Evolutionary conservation across 1,140 invertebrate species (phyloP).

Genomic region (Formica exsecta): DNA sequence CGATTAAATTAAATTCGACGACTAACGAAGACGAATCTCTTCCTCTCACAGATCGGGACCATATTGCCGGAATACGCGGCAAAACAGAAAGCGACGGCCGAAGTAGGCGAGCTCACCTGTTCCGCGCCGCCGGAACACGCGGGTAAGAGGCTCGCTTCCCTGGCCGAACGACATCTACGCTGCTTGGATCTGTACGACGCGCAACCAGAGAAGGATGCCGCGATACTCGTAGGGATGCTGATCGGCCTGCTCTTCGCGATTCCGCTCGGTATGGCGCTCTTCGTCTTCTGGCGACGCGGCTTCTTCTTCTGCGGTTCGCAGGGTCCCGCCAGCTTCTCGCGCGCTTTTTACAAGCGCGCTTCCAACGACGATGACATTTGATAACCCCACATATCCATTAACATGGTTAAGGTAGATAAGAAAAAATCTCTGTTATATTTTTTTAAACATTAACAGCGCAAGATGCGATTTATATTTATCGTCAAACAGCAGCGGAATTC

Average conservation of each 20-base stretch:
- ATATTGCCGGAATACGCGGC: conserved; percentile 87
- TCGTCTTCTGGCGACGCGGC: conserved; percentile 89
- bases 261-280: conserved; percentile 88
- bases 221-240: conserved; percentile 89
- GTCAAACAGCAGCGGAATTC: neutral
- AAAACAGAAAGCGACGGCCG: conserved; percentile 74
- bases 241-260: conserved; percentile 90
- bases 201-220: conserved; percentile 89
- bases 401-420: too few relatives aligned
- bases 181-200: conserved; percentile 89
- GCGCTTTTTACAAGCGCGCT: conserved; percentile 90
- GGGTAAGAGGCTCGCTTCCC: conserved; percentile 73
- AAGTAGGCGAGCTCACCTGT: conserved; percentile 74
- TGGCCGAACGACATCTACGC: conserved; percentile 85
- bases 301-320: conserved; percentile 86
- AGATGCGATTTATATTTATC: too few relatives aligned
- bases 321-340: conserved; percentile 88
- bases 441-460: neutral
- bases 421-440: neutral
- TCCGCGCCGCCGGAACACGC: conserved; percentile 76
- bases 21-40: neutral
- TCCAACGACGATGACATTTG: conserved; percentile 85
- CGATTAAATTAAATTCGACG: neutral
- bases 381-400: neutral
- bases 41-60: conserved; percentile 82